A percentile compares a stretch with the other conserved stretches of the same genome.
Evolutionary conservation across 2,888 invertebrate genomes (phyloP).

Genomic region (Habroteleia sp.): DNA sequence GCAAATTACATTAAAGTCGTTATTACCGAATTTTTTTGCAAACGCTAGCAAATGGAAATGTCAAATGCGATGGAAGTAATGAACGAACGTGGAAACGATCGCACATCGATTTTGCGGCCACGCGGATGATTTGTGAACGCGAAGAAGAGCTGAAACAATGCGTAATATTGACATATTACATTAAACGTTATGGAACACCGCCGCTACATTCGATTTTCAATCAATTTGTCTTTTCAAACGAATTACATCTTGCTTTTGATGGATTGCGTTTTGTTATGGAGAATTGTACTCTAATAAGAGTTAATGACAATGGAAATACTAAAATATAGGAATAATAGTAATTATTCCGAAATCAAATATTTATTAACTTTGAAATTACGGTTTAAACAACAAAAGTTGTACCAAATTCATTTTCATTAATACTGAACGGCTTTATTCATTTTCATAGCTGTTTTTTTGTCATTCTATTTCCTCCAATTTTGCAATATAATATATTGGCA

Average conservation of each 20-base stretch:
- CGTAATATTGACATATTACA: slow-evolving; percentile 61
- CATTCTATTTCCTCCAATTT: no score
- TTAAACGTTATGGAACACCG: slow-evolving; percentile 48
- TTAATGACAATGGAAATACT: slow-evolving; percentile 12
- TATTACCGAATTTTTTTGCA: slow-evolving; percentile 44
- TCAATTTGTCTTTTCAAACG: slow-evolving; percentile 54
- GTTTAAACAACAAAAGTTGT: no score
- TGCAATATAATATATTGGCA: no score
- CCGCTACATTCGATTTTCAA: slow-evolving; percentile 44
- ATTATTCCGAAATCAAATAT: no score
- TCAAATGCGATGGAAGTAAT: slow-evolving; percentile 69
- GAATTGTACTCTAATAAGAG: slow-evolving; percentile 27
- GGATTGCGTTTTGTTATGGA: slow-evolving; percentile 29
- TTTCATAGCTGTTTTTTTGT: no score
- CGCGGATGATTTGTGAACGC: slow-evolving; percentile 55
- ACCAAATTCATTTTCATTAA: no score
- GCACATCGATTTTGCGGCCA: slow-evolving; percentile 55
- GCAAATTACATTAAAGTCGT: slow-evolving; percentile 32
- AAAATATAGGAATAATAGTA: no score
- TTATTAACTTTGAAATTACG: no score
- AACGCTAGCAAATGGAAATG: slow-evolving; percentile 68
- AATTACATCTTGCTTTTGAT: slow-evolving; percentile 50
- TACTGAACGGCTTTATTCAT: no score
- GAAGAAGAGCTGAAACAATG: slow-evolving; percentile 56
- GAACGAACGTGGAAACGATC: slow-evolving; percentile 60